These are phyloP conservation scores for Oryzias dopingdopingensis DNA, from an alignment of 2,797 vertebrate genomes.

Conservation along the genomic window DNA sequence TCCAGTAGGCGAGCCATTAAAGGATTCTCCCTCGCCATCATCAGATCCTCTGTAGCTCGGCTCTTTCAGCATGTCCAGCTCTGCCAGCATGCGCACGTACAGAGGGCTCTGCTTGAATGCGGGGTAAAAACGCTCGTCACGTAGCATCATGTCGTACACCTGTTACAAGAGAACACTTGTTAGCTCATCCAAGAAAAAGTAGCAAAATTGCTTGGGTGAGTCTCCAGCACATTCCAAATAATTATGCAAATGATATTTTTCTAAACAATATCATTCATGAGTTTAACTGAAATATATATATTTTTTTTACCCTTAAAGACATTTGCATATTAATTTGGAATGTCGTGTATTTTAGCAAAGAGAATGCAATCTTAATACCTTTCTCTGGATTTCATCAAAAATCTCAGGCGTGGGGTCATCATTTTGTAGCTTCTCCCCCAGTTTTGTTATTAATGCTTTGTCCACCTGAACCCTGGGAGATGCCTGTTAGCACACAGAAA, in stretches of 20 bases:
- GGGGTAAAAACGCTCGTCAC: slow-evolving; percentile 94
- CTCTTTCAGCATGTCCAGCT: slow-evolving; percentile 98
- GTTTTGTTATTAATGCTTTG: slow-evolving; percentile 81
- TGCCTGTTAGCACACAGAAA: slow-evolving; percentile 72
- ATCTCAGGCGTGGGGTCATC: slow-evolving; percentile 97
- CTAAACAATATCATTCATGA: no score
- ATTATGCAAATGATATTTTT: no score
- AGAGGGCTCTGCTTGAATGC: slow-evolving; percentile 93
- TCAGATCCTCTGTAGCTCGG: slow-evolving; percentile 97
- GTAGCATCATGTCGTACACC: slow-evolving; percentile 98
- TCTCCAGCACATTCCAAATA: no score
- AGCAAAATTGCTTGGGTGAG: background rate
- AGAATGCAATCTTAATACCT: slow-evolving; percentile 71
- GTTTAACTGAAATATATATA: no score
- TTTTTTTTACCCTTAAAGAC: no score
- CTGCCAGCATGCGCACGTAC: slow-evolving; percentile 96
- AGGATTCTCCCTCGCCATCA: slow-evolving; percentile 94
- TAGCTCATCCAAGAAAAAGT: background rate
- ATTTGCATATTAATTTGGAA: no score
- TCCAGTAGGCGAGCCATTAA: slow-evolving; percentile 95
- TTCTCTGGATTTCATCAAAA: slow-evolving; percentile 97
- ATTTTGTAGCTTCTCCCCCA: slow-evolving; percentile 90
- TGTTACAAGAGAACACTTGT: slow-evolving; percentile 39
- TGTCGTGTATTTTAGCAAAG: background rate
- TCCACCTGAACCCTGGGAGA: slow-evolving; percentile 95